phyloP scores from a whole-genome alignment of 2,113 vertebrate species.

The Mionectes macconnelli region DNA sequence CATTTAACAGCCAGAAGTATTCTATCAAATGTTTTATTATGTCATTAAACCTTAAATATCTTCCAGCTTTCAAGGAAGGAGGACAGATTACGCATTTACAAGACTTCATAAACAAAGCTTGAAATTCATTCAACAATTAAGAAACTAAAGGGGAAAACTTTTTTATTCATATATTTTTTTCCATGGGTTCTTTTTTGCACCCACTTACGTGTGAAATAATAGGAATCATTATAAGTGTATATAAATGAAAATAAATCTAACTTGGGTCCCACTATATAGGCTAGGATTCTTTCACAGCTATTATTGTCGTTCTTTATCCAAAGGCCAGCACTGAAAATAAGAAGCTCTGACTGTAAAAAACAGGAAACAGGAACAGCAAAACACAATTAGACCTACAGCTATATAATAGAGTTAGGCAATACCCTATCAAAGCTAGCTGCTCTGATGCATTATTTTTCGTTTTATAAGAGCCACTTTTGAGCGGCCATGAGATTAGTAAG shows the following conservation, averaged over 20 bases:
- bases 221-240: background rate
- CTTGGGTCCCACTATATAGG: background rate
- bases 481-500: background rate
- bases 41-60: background rate
- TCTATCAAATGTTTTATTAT: slow-evolving; percentile 1
- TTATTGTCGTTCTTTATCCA: background rate
- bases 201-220: background rate
- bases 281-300: background rate
- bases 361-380: slow-evolving; percentile 1
- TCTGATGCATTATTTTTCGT: background rate
- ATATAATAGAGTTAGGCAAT: background rate
- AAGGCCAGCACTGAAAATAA: background rate
- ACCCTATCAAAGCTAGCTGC: background rate
- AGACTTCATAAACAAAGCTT: background rate
- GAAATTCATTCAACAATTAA: background rate
- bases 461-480: background rate
- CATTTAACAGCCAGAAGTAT: background rate
- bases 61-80: background rate
- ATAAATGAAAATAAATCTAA: background rate
- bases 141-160: background rate
- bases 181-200: background rate
- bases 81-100: background rate
- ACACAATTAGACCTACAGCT: background rate
- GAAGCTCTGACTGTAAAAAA: background rate
- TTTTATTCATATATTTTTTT: background rate